A percentile compares a stretch with the other conserved stretches of the same genome.
Conservation (phyloP, 2,797 vertebrate genomes). For the Phataginus tetradactyla region DNA sequence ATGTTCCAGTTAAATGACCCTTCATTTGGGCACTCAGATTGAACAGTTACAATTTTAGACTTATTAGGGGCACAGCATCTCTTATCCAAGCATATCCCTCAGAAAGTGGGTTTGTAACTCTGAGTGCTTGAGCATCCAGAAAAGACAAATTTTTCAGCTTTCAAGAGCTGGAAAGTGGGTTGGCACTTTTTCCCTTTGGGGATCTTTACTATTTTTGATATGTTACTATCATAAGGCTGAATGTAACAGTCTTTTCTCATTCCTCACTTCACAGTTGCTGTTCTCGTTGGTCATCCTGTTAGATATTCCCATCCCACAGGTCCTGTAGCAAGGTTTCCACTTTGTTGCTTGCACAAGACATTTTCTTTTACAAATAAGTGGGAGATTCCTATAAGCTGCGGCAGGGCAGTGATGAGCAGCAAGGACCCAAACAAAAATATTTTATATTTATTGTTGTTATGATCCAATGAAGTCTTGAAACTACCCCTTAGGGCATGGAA, state of each 20-base stretch:
- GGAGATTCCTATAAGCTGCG: conserved; percentile 94
- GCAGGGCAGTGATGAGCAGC: too few relatives aligned
- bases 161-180: conserved; percentile 92
- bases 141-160: conserved; percentile 91
- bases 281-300: conserved; percentile 95
- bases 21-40: conserved; percentile 92
- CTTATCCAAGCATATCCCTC: conserved; percentile 92
- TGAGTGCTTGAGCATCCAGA: conserved; percentile 93
- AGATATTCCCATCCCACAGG: conserved; percentile 95
- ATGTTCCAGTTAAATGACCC: conserved; percentile 93
- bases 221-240: conserved; percentile 90
- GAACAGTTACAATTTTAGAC: conserved; percentile 91
- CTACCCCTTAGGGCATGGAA: not conserved
- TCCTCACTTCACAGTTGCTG: conserved; percentile 94
- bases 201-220: conserved; percentile 90
- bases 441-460: not conserved
- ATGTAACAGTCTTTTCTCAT: conserved; percentile 93
- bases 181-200: conserved; percentile 93
- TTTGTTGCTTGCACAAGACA: conserved; percentile 95
- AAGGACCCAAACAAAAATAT: not conserved
- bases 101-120: conserved; percentile 93
- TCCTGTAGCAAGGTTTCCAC: conserved; percentile 96
- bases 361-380: conserved; percentile 95
- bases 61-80: conserved; percentile 96
- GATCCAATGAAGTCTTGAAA: not conserved